phyloP scores from a whole-genome alignment of 2,888 invertebrate genomes.

The Lochmaea capreae region DNA sequence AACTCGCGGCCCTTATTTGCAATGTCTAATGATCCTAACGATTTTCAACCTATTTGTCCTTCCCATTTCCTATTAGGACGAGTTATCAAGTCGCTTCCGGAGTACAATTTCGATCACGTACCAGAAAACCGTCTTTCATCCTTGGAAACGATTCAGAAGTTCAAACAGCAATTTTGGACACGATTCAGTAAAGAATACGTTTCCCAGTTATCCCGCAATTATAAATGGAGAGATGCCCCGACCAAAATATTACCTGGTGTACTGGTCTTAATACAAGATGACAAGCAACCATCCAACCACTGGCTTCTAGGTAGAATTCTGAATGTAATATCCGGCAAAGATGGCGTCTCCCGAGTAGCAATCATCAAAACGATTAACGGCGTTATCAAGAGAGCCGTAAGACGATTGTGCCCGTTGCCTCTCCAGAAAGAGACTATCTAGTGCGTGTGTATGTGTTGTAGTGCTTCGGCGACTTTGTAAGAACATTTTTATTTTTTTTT shows the following conservation, averaged over 20 bases:
- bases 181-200: no score
- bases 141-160: no score
- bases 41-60: conserved; percentile 39
- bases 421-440: background rate
- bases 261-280: conserved; percentile 12
- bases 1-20: no score
- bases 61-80: conserved; percentile 39
- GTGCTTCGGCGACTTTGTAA: background rate
- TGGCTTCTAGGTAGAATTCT: conserved; percentile 14
- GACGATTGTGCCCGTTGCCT: no score
- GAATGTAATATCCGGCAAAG: background rate
- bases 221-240: no score
- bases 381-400: no score
- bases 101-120: background rate
- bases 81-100: background rate
- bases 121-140: conserved; percentile 3
- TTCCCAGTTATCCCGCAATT: no score
- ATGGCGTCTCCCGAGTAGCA: no score
- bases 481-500: background rate
- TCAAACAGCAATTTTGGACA: no score
- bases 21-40: conserved; percentile 44
- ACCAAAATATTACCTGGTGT: background rate
- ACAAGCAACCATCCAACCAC: background rate
- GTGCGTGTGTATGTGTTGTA: background rate
- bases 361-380: no score